phyloP scores from a whole-genome alignment of 2,888 invertebrate genomes.

The Plagodis dolabraria region DNA sequence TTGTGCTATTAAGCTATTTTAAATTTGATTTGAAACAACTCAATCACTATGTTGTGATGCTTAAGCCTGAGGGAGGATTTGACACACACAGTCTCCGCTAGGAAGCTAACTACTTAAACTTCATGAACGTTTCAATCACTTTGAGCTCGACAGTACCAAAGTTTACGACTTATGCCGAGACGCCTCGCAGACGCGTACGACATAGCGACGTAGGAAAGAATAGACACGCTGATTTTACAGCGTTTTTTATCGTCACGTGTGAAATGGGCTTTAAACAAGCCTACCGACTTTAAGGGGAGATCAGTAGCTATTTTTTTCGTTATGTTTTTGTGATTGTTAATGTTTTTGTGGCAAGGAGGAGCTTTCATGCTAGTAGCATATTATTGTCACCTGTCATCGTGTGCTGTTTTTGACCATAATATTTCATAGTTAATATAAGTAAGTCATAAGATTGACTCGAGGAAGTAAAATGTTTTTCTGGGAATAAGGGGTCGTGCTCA shows the following conservation, averaged over 20 bases:
- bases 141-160: constrained; percentile 25
- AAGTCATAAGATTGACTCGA: too few relatives aligned
- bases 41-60: too few relatives aligned
- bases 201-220: constrained; percentile 35
- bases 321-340: constrained; percentile 11
- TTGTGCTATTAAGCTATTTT: too few relatives aligned
- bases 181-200: constrained; percentile 27
- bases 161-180: constrained; percentile 54
- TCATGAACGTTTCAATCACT: constrained; percentile 2
- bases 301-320: constrained; percentile 26
- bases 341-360: background rate
- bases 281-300: constrained; percentile 10
- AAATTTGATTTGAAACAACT: too few relatives aligned
- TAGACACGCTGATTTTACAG: constrained; percentile 51
- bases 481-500: too few relatives aligned
- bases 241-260: constrained; percentile 28
- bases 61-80: too few relatives aligned
- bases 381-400: too few relatives aligned
- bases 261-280: constrained; percentile 18
- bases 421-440: too few relatives aligned
- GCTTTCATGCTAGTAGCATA: too few relatives aligned
- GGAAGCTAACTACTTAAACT: background rate
- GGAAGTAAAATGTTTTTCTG: too few relatives aligned
- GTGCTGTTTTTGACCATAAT: too few relatives aligned
- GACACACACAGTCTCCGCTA: too few relatives aligned